Percentiles rank a stretch among this genome's conserved stretches.
Evolutionary conservation across 1,140 invertebrate species (phyloP).

Genomic region (Ostrea denselamellosa): DNA sequence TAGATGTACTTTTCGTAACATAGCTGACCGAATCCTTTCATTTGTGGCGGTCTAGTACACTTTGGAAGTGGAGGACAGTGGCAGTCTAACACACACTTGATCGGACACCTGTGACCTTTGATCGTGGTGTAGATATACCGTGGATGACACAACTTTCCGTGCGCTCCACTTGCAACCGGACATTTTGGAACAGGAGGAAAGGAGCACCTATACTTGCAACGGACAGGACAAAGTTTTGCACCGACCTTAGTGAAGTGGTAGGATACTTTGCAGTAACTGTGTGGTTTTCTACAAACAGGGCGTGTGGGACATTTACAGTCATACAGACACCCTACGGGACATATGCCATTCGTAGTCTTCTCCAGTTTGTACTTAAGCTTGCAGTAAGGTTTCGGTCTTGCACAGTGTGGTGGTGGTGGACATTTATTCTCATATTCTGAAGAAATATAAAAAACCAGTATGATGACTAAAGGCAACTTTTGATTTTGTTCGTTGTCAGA

Average conservation of each 20-base stretch:
- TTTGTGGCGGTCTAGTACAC: neutral
- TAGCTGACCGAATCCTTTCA: neutral
- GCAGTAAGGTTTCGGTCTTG: neutral
- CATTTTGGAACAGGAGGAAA: conserved; percentile 20
- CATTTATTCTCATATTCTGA: neutral
- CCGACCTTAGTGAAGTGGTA: neutral
- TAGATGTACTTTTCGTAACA: conserved; percentile 30
- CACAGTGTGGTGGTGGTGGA: conserved; percentile 4
- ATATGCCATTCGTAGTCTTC: neutral
- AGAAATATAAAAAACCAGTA: neutral
- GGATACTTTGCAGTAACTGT: neutral
- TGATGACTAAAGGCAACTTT: no score
- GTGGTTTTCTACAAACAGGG: neutral
- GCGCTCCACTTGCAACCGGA: neutral
- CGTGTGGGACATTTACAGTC: neutral
- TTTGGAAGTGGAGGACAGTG: conserved; percentile 28
- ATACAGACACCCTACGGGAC: neutral
- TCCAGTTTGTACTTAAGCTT: neutral
- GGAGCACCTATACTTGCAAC: neutral
- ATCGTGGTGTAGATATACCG: neutral
- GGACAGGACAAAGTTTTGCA: neutral
- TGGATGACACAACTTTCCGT: neutral
- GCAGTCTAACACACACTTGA: conserved; percentile 11
- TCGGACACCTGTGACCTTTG: neutral
- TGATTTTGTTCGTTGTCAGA: no score